Evolutionary conservation across 1,140 invertebrate species (phyloP), one percentile per base, ranked within the genome.

Genomic region (Neuroterus valhalla): DNA sequence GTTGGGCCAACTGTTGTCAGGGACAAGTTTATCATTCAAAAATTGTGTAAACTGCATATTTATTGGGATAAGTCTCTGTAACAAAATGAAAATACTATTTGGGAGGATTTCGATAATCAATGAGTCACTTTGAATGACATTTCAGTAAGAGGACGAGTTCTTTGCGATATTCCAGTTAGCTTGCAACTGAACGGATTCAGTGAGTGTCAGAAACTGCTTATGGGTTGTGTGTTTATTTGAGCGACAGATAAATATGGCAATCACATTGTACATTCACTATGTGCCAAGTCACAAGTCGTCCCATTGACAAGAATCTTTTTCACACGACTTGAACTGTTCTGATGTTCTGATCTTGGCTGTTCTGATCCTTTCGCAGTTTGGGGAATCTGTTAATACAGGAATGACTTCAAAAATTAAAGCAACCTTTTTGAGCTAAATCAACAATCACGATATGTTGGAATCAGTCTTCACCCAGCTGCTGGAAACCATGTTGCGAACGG

Each of bases 261-360:
- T n/a, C n/a, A n/a, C n/a, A n/a, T n/a, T n/a, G n/a, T n/a, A n/a
- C n/a, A 21, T 42, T 55, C 8, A 43, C 43, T 0, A n/a, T 15
- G 14, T 67, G 45, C 74, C 6, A 71, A 70, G 48, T 67, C 74
- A 8, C 23, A 87, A 71, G 89, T 91, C 5, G 85, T 90, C 90
- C 90, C 38, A 62, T 90, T 4, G 90, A 91, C 81, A 78, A 62
- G n/a, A 17, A 48, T 80, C 12, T 86, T 89, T n/a, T 78, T 92
- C 44, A 91, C 92, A 11, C 62, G 89, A 74, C 75, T 92, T 14
- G 91, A 92, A 80, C 79, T n/a, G n/a, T n/a, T n/a, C n/a, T n/a
- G n/a, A n/a, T n/a, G n/a, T n/a, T n/a, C n/a, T n/a, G n/a, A n/a
- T 92, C 19, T 83, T 78, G 69, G 91, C 84, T 6, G 90, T 91